These are phyloP conservation scores for Eriocheir sinensis DNA, from an alignment of 1,140 invertebrate genomes.

Conservation along the genomic window DNA sequence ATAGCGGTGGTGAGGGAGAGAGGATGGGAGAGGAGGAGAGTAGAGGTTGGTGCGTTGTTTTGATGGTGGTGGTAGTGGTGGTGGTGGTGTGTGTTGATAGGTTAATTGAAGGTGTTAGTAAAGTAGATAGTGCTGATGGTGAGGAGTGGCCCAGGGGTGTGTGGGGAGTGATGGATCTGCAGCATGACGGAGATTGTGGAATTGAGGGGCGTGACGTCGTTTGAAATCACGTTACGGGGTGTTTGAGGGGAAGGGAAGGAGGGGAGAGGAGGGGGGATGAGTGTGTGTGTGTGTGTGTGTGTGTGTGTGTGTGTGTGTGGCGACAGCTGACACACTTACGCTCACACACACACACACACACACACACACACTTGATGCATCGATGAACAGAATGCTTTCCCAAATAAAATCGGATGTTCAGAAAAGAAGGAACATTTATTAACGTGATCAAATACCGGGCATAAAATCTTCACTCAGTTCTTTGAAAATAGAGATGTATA, in stretches of 20 bases:
- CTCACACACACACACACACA: constrained; percentile 44
- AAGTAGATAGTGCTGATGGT: no score
- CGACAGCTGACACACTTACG: not conserved
- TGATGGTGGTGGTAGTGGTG: not conserved
- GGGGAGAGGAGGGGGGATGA: not conserved
- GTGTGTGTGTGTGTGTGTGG: no score
- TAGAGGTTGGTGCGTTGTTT: not conserved
- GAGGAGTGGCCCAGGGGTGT: not conserved
- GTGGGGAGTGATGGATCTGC: not conserved
- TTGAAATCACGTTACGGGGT: not conserved
- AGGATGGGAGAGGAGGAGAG: not conserved
- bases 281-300: not conserved
- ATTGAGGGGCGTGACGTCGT: not conserved
- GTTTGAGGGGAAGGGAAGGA: not conserved
- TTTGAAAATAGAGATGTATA: no score
- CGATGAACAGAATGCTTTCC: no score
- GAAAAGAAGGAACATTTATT: no score
- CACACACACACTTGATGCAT: not conserved
- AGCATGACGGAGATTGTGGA: no score
- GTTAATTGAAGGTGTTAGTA: no score
- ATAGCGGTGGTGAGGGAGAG: no score
- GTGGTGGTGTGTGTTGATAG: not conserved
- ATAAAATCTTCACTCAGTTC: no score
- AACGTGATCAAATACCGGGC: no score
- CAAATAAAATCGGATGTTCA: no score